Conservation (phyloP, 1,140 invertebrate species). For the Drosophila trapezifrons region DNA sequence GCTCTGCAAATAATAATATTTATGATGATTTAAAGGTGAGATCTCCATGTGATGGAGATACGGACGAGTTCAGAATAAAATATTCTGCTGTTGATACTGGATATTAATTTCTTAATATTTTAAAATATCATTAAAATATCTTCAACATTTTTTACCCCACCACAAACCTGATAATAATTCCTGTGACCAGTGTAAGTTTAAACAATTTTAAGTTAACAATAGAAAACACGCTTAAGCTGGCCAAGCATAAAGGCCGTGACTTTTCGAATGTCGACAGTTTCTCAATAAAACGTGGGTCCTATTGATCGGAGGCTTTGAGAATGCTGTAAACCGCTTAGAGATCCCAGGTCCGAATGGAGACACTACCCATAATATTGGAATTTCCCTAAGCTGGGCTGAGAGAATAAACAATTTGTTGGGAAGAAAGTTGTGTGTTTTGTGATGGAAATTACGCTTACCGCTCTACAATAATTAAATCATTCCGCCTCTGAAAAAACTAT, state of each 20-base stretch:
- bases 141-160: background rate
- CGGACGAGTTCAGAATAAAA: too few species aligned
- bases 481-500: conserved; percentile 61
- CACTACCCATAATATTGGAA: conserved; percentile 40
- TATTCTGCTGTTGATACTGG: too few species aligned
- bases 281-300: conserved; percentile 22
- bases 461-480: conserved; percentile 75
- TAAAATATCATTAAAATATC: background rate
- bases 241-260: conserved; percentile 30
- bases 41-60: too few species aligned
- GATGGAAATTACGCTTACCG: conserved; percentile 38
- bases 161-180: background rate
- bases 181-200: conserved; percentile 20
- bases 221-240: conserved; percentile 45
- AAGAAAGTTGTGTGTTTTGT: conserved; percentile 63
- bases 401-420: conserved; percentile 68
- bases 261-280: conserved; percentile 41
- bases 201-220: conserved; percentile 41
- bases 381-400: conserved; percentile 32
- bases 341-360: conserved; percentile 12
- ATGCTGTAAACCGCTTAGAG: conserved; percentile 56
- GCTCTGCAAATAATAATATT: conserved; percentile 21
- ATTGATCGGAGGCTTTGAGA: conserved; percentile 21
- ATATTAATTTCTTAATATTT: too few species aligned
- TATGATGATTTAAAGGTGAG: background rate